Percentiles rank a stretch among this genome's conserved stretches.
Evolutionary conservation across 92 coral and sea anemone species (phyloP).

Genomic region (Diadumene lineata): DNA sequence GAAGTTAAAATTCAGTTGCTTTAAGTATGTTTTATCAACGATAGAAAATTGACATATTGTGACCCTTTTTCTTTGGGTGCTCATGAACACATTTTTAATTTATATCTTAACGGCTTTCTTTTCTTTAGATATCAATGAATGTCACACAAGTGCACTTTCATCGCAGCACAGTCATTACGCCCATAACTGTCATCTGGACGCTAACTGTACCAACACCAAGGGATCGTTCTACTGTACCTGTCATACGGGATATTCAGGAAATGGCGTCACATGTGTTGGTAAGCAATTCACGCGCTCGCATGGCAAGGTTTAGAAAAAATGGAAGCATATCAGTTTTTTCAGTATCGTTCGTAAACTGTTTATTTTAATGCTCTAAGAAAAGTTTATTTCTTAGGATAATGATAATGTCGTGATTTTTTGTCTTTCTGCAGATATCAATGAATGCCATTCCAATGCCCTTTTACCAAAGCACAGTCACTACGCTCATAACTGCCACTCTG

Average conservation of each 20-base stretch:
- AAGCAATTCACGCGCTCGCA: too few relatives aligned
- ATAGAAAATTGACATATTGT: too few relatives aligned
- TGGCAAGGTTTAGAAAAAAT: too few relatives aligned
- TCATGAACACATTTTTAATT: too few relatives aligned
- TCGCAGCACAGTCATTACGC: slow-evolving; percentile 10
- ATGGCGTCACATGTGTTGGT: slow-evolving; percentile 70
- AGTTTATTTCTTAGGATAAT: not conserved
- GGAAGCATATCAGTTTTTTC: too few relatives aligned
- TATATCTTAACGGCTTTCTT: too few relatives aligned
- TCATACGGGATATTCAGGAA: slow-evolving; percentile 77
- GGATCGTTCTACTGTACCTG: slow-evolving; percentile 89
- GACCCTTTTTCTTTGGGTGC: too few relatives aligned
- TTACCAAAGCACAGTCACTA: not conserved
- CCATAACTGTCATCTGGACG: slow-evolving; percentile 61
- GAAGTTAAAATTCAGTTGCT: too few relatives aligned
- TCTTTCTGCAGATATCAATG: not conserved
- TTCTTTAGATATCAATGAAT: slow-evolving; percentile 48
- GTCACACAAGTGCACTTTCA: slow-evolving; percentile 13
- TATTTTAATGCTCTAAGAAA: not conserved
- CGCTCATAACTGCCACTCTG: slow-evolving; percentile 61
- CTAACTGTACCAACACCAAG: slow-evolving; percentile 76
- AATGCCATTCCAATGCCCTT: slow-evolving; percentile 1
- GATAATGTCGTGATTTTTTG: too few relatives aligned
- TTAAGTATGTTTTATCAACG: too few relatives aligned
- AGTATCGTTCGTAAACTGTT: too few relatives aligned